A percentile compares a stretch with the other conserved stretches of the same genome.
These are phyloP conservation scores for Magallana gigas DNA, from an alignment of 1,140 invertebrate species.

Conservation along the genomic window DNA sequence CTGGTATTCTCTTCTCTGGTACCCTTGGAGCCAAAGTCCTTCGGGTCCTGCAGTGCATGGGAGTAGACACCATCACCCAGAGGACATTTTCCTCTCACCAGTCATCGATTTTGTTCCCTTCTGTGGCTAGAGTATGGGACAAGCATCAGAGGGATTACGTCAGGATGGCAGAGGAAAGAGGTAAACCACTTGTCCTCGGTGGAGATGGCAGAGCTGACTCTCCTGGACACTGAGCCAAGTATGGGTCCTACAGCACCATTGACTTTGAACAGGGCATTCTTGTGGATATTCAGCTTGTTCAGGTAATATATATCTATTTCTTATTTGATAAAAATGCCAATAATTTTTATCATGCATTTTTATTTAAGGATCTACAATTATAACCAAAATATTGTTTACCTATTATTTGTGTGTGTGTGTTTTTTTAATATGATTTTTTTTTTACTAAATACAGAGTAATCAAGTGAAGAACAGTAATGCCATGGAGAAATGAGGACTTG, in stretches of 20 bases:
- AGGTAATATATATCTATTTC: conserved; percentile 45
- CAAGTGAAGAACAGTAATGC: no score
- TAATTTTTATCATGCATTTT: not conserved
- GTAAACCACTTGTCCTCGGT: conserved; percentile 38
- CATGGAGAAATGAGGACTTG: no score
- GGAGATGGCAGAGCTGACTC: conserved; percentile 59
- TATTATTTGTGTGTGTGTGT: no score
- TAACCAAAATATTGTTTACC: no score
- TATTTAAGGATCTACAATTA: no score
- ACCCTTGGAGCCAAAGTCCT: not conserved
- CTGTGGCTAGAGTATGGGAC: conserved; percentile 42
- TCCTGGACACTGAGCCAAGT: conserved; percentile 59
- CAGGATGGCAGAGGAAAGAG: not conserved
- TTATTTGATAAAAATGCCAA: not conserved
- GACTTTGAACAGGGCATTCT: conserved; percentile 46
- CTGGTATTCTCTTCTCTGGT: conserved; percentile 41
- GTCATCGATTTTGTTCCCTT: conserved; percentile 30
- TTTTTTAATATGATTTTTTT: no score
- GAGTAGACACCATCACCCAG: conserved; percentile 8
- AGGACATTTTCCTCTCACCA: conserved; percentile 52
- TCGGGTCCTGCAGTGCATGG: conserved; percentile 38
- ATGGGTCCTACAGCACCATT: conserved; percentile 56
- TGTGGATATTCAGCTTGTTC: conserved; percentile 54
- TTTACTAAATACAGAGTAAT: no score
- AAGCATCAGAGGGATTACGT: conserved; percentile 11